A percentile compares a stretch with the other conserved stretches of the same genome.
These are phyloP conservation scores for Sula dactylatra DNA, from an alignment of 2,113 vertebrate genomes.

Conservation along the genomic window DNA sequence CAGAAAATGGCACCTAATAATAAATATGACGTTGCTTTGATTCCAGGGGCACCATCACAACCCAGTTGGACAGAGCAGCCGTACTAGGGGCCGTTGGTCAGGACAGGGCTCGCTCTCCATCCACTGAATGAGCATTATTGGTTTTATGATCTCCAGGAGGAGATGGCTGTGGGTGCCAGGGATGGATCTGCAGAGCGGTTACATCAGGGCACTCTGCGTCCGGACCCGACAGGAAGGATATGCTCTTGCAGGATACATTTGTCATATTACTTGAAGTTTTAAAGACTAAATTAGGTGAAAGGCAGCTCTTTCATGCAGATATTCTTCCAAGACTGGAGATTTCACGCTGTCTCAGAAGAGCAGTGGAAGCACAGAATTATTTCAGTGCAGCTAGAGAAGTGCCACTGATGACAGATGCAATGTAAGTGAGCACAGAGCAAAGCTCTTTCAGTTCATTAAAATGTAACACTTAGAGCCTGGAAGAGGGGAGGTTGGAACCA, in stretches of 20 bases:
- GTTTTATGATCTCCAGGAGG: not conserved
- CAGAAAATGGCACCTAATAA: not conserved
- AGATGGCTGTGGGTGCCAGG: not conserved
- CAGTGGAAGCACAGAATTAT: not conserved
- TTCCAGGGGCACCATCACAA: not conserved
- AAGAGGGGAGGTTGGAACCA: not conserved
- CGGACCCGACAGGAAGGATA: not conserved
- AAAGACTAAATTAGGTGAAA: not conserved
- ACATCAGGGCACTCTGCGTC: not conserved
- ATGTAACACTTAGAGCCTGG: not conserved
- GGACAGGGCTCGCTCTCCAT: not conserved
- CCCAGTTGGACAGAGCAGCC: not conserved
- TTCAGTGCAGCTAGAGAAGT: not conserved
- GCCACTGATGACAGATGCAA: not conserved
- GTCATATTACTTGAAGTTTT: not conserved
- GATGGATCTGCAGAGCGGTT: not conserved
- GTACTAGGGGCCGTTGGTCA: not conserved
- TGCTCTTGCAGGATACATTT: not conserved
- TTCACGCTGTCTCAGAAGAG: not conserved
- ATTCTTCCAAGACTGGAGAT: not conserved
- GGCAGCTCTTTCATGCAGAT: not conserved
- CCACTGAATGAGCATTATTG: not conserved
- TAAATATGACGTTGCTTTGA: not conserved
- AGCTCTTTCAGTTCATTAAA: not conserved
- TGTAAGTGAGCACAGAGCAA: not conserved